phyloP scores from a whole-genome alignment of 2,888 invertebrate species.

The Mesochorus sp. region DNA sequence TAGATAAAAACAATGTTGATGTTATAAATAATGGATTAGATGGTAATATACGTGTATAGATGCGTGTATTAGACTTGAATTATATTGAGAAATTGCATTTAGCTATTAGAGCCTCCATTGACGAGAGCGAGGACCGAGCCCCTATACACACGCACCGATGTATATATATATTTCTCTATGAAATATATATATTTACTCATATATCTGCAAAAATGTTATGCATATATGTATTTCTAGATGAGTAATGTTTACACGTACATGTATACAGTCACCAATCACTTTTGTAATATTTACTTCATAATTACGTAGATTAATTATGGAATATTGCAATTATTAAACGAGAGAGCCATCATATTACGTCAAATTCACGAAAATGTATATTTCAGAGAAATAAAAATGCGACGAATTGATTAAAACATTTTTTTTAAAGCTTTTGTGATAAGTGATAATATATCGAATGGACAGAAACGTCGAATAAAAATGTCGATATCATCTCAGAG shows the following conservation, averaged over 20 bases:
- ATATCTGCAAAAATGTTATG: background rate
- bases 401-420: too few relatives aligned
- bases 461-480: too few relatives aligned
- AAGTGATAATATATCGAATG: too few relatives aligned
- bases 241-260: background rate
- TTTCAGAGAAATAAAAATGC: too few relatives aligned
- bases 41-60: background rate
- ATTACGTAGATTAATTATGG: too few relatives aligned
- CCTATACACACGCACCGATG: conserved; percentile 31
- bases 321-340: conserved; percentile 34
- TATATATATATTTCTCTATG: background rate
- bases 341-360: background rate
- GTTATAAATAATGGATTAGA: too few relatives aligned
- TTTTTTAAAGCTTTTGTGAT: too few relatives aligned
- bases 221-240: too few relatives aligned
- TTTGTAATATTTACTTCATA: conserved; percentile 11
- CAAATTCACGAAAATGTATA: too few relatives aligned
- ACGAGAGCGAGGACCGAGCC: conserved; percentile 39
- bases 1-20: background rate
- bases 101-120: background rate
- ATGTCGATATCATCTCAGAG: too few relatives aligned
- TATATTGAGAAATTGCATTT: conserved; percentile 8
- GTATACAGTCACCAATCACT: background rate
- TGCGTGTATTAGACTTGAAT: background rate
- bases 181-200: conserved; percentile 1